Conservation (phyloP, 2,888 invertebrate species). For the Hydriomena furcata region DNA sequence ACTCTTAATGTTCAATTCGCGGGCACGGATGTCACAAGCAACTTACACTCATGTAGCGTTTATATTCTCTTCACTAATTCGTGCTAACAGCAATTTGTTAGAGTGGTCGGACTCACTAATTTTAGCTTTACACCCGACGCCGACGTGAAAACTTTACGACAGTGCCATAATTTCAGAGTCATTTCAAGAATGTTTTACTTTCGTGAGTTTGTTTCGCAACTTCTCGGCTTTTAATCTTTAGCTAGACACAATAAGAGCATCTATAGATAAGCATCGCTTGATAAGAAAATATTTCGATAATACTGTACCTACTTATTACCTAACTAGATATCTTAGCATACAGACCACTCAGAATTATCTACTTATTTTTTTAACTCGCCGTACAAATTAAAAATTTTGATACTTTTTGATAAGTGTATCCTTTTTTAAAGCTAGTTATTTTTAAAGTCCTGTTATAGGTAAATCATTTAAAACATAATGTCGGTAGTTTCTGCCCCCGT, state of each 20-base stretch:
- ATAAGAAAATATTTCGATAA: constrained; percentile 3
- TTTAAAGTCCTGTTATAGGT: neutral
- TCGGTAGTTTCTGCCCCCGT: constrained; percentile 12
- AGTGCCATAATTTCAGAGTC: constrained; percentile 76
- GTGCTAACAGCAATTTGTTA: constrained; percentile 76
- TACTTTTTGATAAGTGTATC: too few species aligned
- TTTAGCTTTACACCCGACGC: constrained; percentile 74
- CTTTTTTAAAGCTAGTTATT: neutral
- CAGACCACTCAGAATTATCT: too few species aligned
- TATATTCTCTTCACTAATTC: constrained; percentile 71
- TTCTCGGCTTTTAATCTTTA: constrained; percentile 57
- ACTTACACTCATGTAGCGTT: constrained; percentile 56
- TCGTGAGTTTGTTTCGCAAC: constrained; percentile 64
- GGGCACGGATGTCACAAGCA: constrained; percentile 63
- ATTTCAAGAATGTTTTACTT: constrained; percentile 78
- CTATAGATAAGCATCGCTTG: constrained; percentile 8
- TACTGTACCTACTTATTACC: too few species aligned
- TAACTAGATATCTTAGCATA: too few species aligned
- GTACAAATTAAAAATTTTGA: too few species aligned
- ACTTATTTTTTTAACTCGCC: too few species aligned
- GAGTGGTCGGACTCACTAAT: constrained; percentile 74
- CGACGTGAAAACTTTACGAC: constrained; percentile 75
- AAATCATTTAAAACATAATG: constrained; percentile 10
- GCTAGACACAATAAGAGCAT: constrained; percentile 23
- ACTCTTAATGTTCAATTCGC: constrained; percentile 77